Base-by-base conservation (phyloP, 2,113 vertebrate species). In the Lasiurus cinereus region DNA sequence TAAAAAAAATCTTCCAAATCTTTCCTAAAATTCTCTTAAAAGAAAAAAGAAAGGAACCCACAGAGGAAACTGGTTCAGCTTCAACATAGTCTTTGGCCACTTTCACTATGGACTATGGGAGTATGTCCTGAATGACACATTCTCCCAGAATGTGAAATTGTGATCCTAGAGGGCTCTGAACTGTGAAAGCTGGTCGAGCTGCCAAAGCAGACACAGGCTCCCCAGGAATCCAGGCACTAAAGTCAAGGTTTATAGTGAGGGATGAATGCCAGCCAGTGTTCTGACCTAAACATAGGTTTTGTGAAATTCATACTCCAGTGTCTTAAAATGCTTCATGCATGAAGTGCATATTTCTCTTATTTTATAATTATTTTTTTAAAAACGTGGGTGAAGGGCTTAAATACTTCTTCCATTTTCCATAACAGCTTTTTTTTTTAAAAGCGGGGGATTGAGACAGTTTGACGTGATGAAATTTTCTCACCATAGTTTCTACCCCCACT, bases 241-340 rank as follows among this genome's bases (percentile, higher is more conserved):
- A 94, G 83, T 95, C 73, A 87, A 97, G 79, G 88, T 97, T 98
- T 97, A 90, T 52, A 97, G n/a, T 86, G 96, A 97, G 83, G 96
- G 85, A 97, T 98, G 97, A 98, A 98, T 98, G 95, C 94, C 97
- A 96, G 80, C n/a, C 86, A 97, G 90, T 80, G 94, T 94, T 97
- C 95, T 97, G 96, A 94, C 67, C 33, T 6, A n/a, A 97, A 70
- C 83, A 31, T 19, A 74, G 79, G 48, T 95, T 97, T 97, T 96
- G 95, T 97, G 96, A 97, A 98, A 96, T 83, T 69, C 78, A 88
- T 64, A 80, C 72, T 82, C 70, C 54, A 95, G 80, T 90, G 72
- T 96, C 92, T 97, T 92, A 94, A 98, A 98, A 85, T 95, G 83
- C 69, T 97, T 97, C 93, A 93, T 85, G 97, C 94, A 95, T 96